Base-by-base conservation (phyloP, 2,797 vertebrate genomes). In the Hybognathus amarus region DNA sequence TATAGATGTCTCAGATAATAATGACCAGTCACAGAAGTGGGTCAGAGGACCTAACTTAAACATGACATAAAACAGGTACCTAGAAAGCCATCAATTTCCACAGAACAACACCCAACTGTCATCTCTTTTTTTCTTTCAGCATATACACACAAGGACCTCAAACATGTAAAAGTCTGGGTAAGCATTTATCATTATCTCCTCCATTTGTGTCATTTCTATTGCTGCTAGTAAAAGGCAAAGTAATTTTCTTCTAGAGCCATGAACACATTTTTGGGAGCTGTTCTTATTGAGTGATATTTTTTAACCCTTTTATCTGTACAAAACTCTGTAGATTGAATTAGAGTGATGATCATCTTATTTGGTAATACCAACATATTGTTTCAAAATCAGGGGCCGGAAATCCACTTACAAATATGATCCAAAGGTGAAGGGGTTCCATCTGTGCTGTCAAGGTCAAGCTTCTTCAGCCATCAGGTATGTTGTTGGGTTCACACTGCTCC, bases 121-220 rank as follows among this genome's bases (percentile, higher is more conserved):
- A 30, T 73, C 24, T 54, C 3, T 47, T 73, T 73, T 47, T 45
- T 17, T 15, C 27, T 36, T 73, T 38, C 20, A 71, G 68, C 22
- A 13, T n/a, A n/a, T 20, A 47, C 54, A 38, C 64, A 50, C n/a
- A 15, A 67, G 64, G 17, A 86, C 45, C 20, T 27, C 22, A 77
- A 54, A 20, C 52, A 20, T 68, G n/a, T 79, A 22, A 38, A 76
- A 50, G 69, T 54, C 50, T 36, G 42, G n/a, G 33, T n/a, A 18
- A 47, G 63, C n/a, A 45, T 74, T 69, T 30, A 84, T 80, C 67
- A 84, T 24, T 54, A 20, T 81, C 61, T 66, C 18, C 33, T 12
- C 38, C 22, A 67, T 24, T 56, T 81, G 22, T 20, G 40, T 83
- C 33, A 69, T 61, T 66, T 82, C 20, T 74, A 38, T 75, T 61